Percentiles rank a stretch among this genome's conserved stretches.
phyloP scores from a whole-genome alignment of 2,888 invertebrate genomes.

The Criorhina ranunculi region DNA sequence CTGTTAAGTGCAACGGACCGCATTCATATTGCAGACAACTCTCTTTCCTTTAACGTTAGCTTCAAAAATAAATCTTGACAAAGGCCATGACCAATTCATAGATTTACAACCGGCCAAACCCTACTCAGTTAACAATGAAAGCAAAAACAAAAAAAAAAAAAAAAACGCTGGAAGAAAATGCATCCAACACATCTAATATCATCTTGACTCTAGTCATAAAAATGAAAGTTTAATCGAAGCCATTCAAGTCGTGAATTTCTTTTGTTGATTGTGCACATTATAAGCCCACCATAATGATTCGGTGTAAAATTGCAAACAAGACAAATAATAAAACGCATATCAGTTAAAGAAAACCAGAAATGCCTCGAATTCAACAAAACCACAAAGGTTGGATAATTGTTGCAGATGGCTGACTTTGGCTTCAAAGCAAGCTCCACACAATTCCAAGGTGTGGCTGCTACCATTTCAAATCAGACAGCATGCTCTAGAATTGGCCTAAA shows the following conservation, averaged over 20 bases:
- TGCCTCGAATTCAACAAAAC: neutral
- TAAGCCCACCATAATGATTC: slow-evolving; percentile 9
- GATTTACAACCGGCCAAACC: neutral
- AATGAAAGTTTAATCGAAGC: slow-evolving; percentile 59
- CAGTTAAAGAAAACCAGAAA: slow-evolving; percentile 9
- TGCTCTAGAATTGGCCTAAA: slow-evolving; percentile 25
- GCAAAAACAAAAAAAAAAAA: slow-evolving; percentile 14
- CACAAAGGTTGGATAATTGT: slow-evolving; percentile 62
- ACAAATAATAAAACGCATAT: slow-evolving; percentile 21
- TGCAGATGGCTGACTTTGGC: slow-evolving; percentile 55
- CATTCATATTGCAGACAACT: neutral
- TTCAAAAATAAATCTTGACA: neutral
- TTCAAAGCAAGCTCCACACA: slow-evolving; percentile 21
- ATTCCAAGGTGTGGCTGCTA: slow-evolving; percentile 64
- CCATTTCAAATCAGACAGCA: slow-evolving; percentile 44
- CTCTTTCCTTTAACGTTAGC: neutral
- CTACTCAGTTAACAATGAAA: slow-evolving; percentile 28
- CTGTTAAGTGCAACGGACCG: neutral
- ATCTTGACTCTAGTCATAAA: slow-evolving; percentile 6
- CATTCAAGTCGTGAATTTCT: slow-evolving; percentile 15
- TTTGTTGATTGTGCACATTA: neutral
- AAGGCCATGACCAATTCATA: slow-evolving; percentile 7
- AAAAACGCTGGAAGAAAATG: slow-evolving; percentile 24
- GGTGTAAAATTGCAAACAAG: slow-evolving; percentile 47
- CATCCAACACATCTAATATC: slow-evolving; percentile 6